phyloP scores from a whole-genome alignment of 2,113 vertebrate genomes.

The Bubo bubo region DNA sequence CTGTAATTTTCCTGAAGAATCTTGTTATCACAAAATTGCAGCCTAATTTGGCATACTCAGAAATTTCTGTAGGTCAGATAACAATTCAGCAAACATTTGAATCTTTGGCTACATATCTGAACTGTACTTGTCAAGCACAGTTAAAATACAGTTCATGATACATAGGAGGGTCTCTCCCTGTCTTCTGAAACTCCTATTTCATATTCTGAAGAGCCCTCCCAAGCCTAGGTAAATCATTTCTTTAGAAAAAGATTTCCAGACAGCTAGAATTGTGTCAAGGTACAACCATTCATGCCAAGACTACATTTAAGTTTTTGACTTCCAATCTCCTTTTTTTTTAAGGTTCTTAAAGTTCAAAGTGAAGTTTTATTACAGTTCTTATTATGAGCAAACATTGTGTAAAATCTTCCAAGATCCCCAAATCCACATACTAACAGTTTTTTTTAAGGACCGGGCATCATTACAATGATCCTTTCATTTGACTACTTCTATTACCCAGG shows the following conservation, averaged over 20 bases:
- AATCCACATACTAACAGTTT: background rate
- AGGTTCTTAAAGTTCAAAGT: background rate
- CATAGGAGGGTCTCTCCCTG: background rate
- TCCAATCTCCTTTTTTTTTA: background rate
- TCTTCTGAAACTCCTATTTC: background rate
- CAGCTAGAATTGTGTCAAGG: background rate
- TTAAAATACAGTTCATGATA: background rate
- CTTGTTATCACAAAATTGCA: background rate
- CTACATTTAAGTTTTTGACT: background rate
- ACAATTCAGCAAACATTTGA: constrained; percentile 14
- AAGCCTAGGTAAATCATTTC: background rate
- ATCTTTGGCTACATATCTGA: background rate
- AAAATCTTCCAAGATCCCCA: background rate
- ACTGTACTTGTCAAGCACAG: background rate
- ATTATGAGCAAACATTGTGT: background rate
- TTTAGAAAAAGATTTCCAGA: background rate
- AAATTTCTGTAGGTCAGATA: constrained; percentile 15
- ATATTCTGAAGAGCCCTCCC: background rate
- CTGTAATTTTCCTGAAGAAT: constrained; percentile 38
- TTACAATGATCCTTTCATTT: background rate
- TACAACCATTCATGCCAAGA: background rate
- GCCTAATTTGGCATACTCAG: constrained; percentile 17
- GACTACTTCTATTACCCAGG: background rate
- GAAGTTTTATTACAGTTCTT: background rate
- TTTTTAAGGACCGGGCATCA: background rate